Conservation (phyloP, 2,797 vertebrate species). For the Tympanoctomys barrerae region DNA sequence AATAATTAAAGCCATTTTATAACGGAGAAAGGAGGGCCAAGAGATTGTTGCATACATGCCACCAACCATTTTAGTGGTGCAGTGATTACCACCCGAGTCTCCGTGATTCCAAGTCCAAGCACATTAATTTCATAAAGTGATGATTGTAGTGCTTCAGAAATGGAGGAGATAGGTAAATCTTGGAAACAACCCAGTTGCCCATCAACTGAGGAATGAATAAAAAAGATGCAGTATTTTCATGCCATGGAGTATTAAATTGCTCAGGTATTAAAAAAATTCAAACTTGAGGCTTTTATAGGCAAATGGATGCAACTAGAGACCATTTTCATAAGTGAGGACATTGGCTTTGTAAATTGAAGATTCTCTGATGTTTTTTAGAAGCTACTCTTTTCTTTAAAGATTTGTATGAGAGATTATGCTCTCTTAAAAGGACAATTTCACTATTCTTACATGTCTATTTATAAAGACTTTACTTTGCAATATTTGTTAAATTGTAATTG, state of each 20-base stretch:
- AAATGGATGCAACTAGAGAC: too few relatives aligned
- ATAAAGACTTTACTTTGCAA: background rate
- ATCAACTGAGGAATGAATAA: too few relatives aligned
- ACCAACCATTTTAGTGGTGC: background rate
- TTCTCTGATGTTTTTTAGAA: background rate
- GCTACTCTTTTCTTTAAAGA: background rate
- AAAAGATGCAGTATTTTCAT: too few relatives aligned
- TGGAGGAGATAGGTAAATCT: too few relatives aligned
- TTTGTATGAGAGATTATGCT: background rate
- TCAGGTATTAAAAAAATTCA: too few relatives aligned
- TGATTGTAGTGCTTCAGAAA: background rate
- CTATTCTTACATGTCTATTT: background rate
- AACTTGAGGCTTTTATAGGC: too few relatives aligned
- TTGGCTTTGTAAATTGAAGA: background rate
- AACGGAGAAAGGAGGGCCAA: background rate
- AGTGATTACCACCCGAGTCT: background rate
- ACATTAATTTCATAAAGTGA: background rate
- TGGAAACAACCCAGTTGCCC: too few relatives aligned
- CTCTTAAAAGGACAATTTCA: background rate
- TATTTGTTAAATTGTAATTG: background rate
- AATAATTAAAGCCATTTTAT: background rate
- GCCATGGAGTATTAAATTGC: too few relatives aligned
- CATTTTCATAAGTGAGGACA: background rate
- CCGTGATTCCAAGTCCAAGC: background rate
- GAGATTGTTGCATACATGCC: background rate